Evolutionary conservation across 2,888 invertebrate genomes (phyloP), one percentile per base, ranked within the genome.

Genomic region (Steromphala cineraria): DNA sequence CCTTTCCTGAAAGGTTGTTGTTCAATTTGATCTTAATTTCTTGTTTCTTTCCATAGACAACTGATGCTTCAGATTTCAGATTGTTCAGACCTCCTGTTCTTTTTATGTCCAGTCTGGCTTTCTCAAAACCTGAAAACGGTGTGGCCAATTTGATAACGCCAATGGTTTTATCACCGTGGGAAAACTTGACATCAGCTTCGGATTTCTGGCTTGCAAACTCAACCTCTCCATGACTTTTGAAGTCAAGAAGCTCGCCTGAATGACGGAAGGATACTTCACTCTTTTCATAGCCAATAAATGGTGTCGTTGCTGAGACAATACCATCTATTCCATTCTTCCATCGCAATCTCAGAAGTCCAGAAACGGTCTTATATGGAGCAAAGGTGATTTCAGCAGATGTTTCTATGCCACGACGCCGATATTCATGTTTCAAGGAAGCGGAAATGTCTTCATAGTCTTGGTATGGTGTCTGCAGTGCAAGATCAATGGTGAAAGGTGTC

Each of bases 211-310:
- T 31, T 28, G 40, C 79, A 5, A 82, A 24, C 15, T 79, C 53
- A 17, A 88, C 17, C 40, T 88, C 85, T 7, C 83, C 84, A 53
- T 86, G 85, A 56, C 87, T 86, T 17, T 81, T 84, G 81, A 91
- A 89, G 53, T 84, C 85, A 40, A 75, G 79, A n/a, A 79, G 28
- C n/a, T 81, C 81, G 17, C 86, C 88, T 13, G 82, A 83, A 53
- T 91, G 90, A 19, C 84, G 77, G n/a, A 85, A 28, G 31, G 71
- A 55, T 4, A 81, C 78, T 17, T 79, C 83, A 4, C 88, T 56
- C 19, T 86, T 84, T 78, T 87, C 83, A n/a, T 83, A 82, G n/a
- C 83, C 85, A 75, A 81, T 79, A 52, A 87, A 82, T 36, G 89
- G 89, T n/a, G 89, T 89, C 75, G 79, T 83, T 0, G 89, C 24